Conservation (phyloP, 2,888 invertebrate species). For the Ichneumoninae sp. region DNA sequence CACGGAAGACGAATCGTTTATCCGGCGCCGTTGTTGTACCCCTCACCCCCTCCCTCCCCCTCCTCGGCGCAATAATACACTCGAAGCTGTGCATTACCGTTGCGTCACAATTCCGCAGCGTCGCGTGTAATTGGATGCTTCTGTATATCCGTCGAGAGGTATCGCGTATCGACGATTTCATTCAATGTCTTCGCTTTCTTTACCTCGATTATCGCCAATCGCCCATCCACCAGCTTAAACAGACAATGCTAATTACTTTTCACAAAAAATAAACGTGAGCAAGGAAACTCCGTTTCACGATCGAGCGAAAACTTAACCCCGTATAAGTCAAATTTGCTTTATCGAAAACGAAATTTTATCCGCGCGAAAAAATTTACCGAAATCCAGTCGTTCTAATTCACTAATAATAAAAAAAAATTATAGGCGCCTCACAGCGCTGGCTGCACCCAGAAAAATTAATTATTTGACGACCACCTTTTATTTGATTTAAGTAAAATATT, state of each 20-base stretch:
- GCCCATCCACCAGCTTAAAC: not conserved
- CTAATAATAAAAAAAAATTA: not conserved
- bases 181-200: not conserved
- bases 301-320: not conserved
- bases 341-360: too few species aligned
- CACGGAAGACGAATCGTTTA: slow-evolving; percentile 43
- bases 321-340: too few species aligned
- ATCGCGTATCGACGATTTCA: slow-evolving; percentile 40
- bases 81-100: slow-evolving; percentile 42
- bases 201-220: slow-evolving; percentile 5
- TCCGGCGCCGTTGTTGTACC: slow-evolving; percentile 33
- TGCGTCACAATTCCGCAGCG: slow-evolving; percentile 43
- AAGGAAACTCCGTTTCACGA: slow-evolving; percentile 8
- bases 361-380: too few species aligned
- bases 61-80: slow-evolving; percentile 35
- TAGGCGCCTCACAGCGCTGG: too few species aligned
- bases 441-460: too few species aligned
- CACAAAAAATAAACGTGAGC: not conserved
- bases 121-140: slow-evolving; percentile 34
- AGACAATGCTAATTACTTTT: not conserved
- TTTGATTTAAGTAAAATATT: too few species aligned
- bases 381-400: too few species aligned
- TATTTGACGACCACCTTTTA: too few species aligned
- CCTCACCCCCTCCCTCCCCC: not conserved
- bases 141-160: slow-evolving; percentile 17